phyloP scores from a whole-genome alignment of 2,888 invertebrate genomes.

The Mylabris sibirica region DNA sequence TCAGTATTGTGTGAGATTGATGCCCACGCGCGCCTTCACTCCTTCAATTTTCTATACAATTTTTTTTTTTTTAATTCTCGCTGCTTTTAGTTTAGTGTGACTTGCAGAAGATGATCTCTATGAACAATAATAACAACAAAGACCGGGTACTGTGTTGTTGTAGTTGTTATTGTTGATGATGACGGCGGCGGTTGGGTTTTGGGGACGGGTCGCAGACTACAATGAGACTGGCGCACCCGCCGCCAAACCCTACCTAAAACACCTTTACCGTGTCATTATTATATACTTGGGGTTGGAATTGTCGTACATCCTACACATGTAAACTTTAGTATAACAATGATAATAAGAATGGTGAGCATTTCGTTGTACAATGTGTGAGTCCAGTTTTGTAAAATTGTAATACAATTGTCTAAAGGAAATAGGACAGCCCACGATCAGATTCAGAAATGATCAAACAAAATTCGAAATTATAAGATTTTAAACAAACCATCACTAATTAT shows the following conservation, averaged over 20 bases:
- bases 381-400: neutral
- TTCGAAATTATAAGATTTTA: neutral
- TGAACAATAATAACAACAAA: slow-evolving; percentile 20
- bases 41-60: neutral
- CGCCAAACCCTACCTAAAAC: slow-evolving; percentile 38
- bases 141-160: slow-evolving; percentile 2
- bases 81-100: slow-evolving; percentile 33
- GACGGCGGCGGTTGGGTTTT: slow-evolving; percentile 9
- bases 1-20: slow-evolving; percentile 21
- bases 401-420: neutral
- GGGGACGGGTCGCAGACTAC: slow-evolving; percentile 45
- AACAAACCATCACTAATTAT: neutral
- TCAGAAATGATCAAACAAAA: neutral
- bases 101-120: slow-evolving; percentile 41
- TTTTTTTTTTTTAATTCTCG: neutral
- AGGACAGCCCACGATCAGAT: neutral
- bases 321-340: neutral
- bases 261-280: slow-evolving; percentile 39
- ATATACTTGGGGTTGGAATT: slow-evolving; percentile 12
- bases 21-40: slow-evolving; percentile 42
- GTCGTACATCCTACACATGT: slow-evolving; percentile 7
- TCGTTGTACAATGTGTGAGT: neutral
- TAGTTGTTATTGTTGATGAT: neutral
- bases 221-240: slow-evolving; percentile 45
- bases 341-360: slow-evolving; percentile 9